A percentile compares a stretch with the other conserved stretches of the same genome.
Evolutionary conservation across 1,140 invertebrate genomes (phyloP).

Genomic region (Ips nitidus): DNA sequence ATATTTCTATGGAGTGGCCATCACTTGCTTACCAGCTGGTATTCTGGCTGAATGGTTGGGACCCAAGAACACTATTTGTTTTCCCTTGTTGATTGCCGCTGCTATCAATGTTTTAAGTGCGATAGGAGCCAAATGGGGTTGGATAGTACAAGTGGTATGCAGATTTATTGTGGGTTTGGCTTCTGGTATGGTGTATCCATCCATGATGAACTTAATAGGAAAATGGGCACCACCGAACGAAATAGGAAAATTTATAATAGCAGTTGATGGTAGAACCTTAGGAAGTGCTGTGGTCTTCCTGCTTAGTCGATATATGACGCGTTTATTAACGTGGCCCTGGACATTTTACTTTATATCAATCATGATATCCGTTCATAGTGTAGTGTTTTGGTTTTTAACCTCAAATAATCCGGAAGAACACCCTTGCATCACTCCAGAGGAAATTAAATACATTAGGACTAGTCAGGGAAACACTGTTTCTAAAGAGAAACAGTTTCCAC

Average conservation of each 20-base stretch:
- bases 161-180: constrained; percentile 29
- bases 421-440: constrained; percentile 71
- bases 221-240: constrained; percentile 73
- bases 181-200: constrained; percentile 69
- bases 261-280: constrained; percentile 72
- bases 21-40: constrained; percentile 39
- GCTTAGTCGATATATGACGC: constrained; percentile 67
- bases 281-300: constrained; percentile 71
- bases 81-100: constrained; percentile 11
- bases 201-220: constrained; percentile 69
- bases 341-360: constrained; percentile 40
- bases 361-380: constrained; percentile 17
- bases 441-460: constrained; percentile 73
- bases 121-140: constrained; percentile 15
- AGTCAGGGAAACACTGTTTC: constrained; percentile 58
- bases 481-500: constrained; percentile 57
- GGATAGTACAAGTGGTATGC: constrained; percentile 21
- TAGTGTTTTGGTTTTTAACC: constrained; percentile 53
- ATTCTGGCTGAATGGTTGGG: constrained; percentile 47
- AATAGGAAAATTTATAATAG: constrained; percentile 73
- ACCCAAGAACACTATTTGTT: constrained; percentile 31
- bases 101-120: constrained; percentile 25
- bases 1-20: constrained; percentile 63
- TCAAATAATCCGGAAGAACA: constrained; percentile 72
- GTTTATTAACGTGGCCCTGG: constrained; percentile 68